phyloP scores from a whole-genome alignment of 2,797 vertebrate genomes.

The Nyctibius grandis region DNA sequence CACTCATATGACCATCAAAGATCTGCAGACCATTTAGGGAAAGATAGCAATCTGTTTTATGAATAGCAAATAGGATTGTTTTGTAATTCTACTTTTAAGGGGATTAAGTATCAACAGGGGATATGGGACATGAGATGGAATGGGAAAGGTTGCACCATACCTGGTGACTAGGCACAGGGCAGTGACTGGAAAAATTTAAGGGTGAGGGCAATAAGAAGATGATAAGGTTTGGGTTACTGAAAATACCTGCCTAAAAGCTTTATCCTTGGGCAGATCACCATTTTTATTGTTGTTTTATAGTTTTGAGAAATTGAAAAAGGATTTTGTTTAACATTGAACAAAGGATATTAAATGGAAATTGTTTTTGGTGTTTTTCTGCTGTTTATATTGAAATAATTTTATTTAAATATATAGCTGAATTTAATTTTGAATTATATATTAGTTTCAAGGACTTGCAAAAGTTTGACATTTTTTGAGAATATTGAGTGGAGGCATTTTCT shows the following conservation, averaged over 20 bases:
- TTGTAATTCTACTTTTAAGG: neutral
- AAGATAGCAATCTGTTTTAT: neutral
- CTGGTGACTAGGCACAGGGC: neutral
- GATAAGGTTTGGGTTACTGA: neutral
- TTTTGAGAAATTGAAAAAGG: neutral
- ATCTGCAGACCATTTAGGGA: neutral
- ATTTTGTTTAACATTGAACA: neutral
- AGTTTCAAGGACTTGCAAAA: neutral
- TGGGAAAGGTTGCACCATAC: neutral
- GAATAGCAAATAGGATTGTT: neutral
- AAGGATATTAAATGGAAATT: neutral
- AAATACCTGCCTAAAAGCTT: neutral
- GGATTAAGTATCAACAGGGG: fast-evolving
- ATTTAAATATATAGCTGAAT: neutral
- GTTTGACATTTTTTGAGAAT: neutral
- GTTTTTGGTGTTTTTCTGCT: neutral
- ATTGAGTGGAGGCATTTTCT: neutral
- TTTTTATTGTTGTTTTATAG: neutral
- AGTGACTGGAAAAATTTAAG: neutral
- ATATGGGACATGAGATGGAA: neutral
- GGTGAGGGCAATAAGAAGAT: neutral
- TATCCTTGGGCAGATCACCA: neutral
- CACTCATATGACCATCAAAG: fast-evolving
- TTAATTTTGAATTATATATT: neutral
- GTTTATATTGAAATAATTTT: neutral